A percentile compares a stretch with the other conserved stretches of the same genome.
These are phyloP conservation scores for Scolopax mira DNA, from an alignment of 2,113 vertebrate genomes.

Conservation along the genomic window DNA sequence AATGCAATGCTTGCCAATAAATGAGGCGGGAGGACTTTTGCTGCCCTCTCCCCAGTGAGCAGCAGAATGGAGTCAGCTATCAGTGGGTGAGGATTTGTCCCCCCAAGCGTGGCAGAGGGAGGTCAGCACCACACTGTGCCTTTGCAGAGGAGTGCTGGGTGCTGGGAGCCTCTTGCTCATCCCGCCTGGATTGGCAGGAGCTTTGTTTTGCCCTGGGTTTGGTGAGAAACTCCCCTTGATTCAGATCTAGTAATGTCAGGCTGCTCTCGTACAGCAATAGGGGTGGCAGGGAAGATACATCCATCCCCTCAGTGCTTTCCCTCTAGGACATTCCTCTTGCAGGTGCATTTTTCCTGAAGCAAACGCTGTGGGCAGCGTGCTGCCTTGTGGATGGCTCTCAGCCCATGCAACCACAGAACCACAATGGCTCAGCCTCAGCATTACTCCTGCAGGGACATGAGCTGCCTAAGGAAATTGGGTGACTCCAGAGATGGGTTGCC, in stretches of 20 bases:
- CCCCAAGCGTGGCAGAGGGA: not conserved
- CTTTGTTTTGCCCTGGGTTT: not conserved
- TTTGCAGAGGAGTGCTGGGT: not conserved
- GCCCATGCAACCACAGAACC: not conserved
- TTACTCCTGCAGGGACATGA: not conserved
- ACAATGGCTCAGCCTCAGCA: rapidly evolving
- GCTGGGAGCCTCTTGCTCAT: not conserved
- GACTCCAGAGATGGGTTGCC: not conserved
- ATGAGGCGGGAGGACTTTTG: not conserved
- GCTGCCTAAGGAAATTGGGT: rapidly evolving
- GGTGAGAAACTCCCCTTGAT: not conserved
- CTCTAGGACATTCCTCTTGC: not conserved
- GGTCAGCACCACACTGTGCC: not conserved
- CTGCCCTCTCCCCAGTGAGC: not conserved
- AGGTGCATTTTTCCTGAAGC: not conserved
- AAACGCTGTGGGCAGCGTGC: not conserved
- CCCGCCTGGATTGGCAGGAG: not conserved
- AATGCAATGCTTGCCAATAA: not conserved
- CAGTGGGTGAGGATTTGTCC: not conserved
- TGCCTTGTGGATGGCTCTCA: not conserved
- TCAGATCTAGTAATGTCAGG: not conserved
- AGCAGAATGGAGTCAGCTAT: not conserved
- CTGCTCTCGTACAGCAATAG: not conserved
- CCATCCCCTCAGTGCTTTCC: not conserved
- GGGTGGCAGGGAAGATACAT: not conserved